Evolutionary conservation across 2,113 vertebrate genomes (phyloP), one percentile per base, ranked within the genome.

Genomic region (Cebus imitator): DNA sequence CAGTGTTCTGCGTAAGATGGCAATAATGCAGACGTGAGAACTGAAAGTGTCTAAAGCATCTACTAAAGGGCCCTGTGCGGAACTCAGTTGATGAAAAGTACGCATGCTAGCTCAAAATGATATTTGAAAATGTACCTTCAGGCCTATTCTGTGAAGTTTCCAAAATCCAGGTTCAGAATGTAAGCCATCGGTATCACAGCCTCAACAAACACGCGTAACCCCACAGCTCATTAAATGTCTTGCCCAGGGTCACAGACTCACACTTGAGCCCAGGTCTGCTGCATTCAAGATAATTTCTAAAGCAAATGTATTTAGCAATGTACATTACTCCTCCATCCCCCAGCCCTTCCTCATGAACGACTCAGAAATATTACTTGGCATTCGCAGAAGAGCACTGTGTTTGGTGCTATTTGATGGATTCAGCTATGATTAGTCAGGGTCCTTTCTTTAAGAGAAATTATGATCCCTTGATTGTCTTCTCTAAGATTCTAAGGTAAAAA

Each of bases 361-460:
- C 14, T 70, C 82, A 50, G 91, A 68, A 78, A 79, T 75, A 64
- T 21, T 45, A 58, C 50, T 75, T 79, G 55, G 57, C 7, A 61
- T 17, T 55, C 35, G 23, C 0, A 20, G 48, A 87, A 25, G 30
- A 45, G 61, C 12, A 20, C 1, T 20, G 13, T 52, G 23, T 66
- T 21, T 87, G 76, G 78, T 68, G 57, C 18, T 58, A 18, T 25
- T 55, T 89, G 32, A 64, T 94, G 58, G 32, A 85, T 83, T 97
- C 18, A 20, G 58, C 58, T 92, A 50, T 85, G 35, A 88, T 70
- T 91, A 75, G 57, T 68, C 11, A 93, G 52, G 10, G 17, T 93
- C 40, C n/a, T 32, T 84, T 73, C 78, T 79, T 93, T 86, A 75
- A 91, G 73, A 8, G 23, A 86, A 97, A 90, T 57, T 40, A 81